Conservation (phyloP, 2,797 vertebrate species). For the Gambusia yucatana region DNA sequence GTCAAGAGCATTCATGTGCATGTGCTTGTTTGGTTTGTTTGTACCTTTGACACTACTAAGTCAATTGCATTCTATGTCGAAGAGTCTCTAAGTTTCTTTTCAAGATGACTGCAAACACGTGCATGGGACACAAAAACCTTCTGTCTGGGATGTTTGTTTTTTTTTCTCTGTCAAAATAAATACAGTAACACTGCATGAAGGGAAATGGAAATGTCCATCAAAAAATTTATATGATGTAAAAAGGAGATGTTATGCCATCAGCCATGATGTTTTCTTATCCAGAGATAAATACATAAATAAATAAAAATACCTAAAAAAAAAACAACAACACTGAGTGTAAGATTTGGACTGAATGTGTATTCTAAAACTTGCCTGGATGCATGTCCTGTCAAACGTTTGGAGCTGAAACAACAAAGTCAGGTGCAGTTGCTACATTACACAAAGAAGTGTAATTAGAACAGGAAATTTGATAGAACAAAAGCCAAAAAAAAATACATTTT, state of each 20-base stretch:
- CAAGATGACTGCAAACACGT: slow-evolving; percentile 25
- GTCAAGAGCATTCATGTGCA: slow-evolving; percentile 42
- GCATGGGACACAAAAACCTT: not conserved
- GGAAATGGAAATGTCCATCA: not conserved
- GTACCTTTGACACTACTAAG: slow-evolving; percentile 70
- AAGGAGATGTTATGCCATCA: not conserved
- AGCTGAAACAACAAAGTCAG: slow-evolving; percentile 50
- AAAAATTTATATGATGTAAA: not conserved
- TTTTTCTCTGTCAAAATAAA: not conserved
- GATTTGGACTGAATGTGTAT: slow-evolving; percentile 42
- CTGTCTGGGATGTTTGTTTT: slow-evolving; percentile 2
- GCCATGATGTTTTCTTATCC: not conserved
- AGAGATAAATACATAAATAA: not conserved
- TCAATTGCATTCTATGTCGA: slow-evolving; percentile 75
- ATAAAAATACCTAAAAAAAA: not conserved
- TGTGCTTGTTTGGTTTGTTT: slow-evolving; percentile 46
- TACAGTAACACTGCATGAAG: not conserved
- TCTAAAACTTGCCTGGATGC: slow-evolving; percentile 34
- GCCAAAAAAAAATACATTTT: slow-evolving; percentile 30
- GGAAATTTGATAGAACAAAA: slow-evolving; percentile 30
- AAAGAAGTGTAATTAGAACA: slow-evolving; percentile 62
- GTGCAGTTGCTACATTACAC: slow-evolving; percentile 52
- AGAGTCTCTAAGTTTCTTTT: slow-evolving; percentile 47
- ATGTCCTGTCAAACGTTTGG: slow-evolving; percentile 26
- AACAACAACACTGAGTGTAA: not conserved